These are phyloP conservation scores for Steatornis caripensis DNA, from an alignment of 2,113 vertebrate genomes.

Conservation along the genomic window DNA sequence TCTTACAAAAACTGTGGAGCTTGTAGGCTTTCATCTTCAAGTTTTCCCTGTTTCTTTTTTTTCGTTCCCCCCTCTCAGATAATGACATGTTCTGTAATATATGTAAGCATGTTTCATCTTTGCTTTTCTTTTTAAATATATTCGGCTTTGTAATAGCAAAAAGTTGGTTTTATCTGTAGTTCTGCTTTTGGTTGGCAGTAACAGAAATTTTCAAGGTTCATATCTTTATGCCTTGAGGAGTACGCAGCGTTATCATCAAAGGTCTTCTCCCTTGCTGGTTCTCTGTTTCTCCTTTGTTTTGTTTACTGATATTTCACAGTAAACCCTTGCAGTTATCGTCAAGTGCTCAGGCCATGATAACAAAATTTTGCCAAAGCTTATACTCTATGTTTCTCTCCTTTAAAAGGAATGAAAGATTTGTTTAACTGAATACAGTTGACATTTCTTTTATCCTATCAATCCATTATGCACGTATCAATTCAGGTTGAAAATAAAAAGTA, in stretches of 20 bases:
- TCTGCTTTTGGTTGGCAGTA: background rate
- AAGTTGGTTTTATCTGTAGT: background rate
- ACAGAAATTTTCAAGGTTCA: background rate
- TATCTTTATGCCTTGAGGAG: background rate
- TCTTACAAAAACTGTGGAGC: background rate
- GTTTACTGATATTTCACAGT: background rate
- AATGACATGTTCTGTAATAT: background rate
- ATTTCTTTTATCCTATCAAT: background rate
- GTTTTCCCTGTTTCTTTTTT: background rate
- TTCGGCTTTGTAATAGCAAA: background rate
- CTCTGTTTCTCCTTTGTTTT: background rate
- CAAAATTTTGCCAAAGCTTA: background rate
- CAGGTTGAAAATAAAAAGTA: background rate
- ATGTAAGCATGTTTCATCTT: background rate
- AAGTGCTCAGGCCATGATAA: background rate
- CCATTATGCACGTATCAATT: background rate
- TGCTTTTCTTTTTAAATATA: background rate
- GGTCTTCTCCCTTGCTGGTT: background rate
- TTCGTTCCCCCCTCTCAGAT: background rate
- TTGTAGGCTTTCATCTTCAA: background rate
- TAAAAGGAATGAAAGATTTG: background rate
- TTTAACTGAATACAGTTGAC: background rate
- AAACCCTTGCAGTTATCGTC: background rate
- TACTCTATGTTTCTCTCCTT: background rate
- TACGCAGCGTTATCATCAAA: background rate